Percentiles rank a stretch among this genome's conserved stretches.
Evolutionary conservation across 1,140 invertebrate species (phyloP).

Genomic region (Ceratosolen solmsi): DNA sequence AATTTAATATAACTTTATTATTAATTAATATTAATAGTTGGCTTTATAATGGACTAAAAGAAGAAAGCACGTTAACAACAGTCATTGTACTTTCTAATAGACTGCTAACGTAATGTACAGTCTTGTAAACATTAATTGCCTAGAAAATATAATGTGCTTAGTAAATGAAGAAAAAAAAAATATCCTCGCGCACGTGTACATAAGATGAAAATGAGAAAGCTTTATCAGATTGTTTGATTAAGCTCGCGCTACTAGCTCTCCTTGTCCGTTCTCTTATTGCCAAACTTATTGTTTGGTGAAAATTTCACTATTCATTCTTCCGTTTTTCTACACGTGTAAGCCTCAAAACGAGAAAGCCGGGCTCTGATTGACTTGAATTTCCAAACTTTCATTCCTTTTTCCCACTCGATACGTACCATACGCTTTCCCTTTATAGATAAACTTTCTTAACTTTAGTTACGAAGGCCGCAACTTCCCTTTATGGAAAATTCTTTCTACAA

Average conservation of each 20-base stretch:
- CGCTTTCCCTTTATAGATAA: constrained; percentile 18
- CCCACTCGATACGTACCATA: no score
- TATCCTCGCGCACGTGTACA: not conserved
- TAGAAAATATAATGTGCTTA: not conserved
- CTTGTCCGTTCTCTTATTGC: not conserved
- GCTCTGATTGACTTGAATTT: not conserved
- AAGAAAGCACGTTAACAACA: no score
- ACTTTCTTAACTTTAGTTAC: not conserved
- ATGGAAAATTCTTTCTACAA: not conserved
- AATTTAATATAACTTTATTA: no score
- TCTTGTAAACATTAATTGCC: not conserved
- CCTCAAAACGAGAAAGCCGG: not conserved
- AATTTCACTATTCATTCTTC: constrained; percentile 32
- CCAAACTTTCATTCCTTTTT: not conserved
- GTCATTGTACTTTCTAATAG: no score
- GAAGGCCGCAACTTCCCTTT: not conserved
- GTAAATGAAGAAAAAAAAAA: not conserved
- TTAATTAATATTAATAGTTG: no score
- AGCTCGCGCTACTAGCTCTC: not conserved
- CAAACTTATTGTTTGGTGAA: not conserved
- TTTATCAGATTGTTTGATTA: constrained; percentile 12
- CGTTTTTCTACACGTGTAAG: not conserved
- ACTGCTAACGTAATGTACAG: not conserved
- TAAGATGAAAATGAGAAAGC: constrained; percentile 24
- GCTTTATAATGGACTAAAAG: no score